These are phyloP conservation scores for Gobio gobio DNA, from an alignment of 2,113 vertebrate species.

Conservation along the genomic window DNA sequence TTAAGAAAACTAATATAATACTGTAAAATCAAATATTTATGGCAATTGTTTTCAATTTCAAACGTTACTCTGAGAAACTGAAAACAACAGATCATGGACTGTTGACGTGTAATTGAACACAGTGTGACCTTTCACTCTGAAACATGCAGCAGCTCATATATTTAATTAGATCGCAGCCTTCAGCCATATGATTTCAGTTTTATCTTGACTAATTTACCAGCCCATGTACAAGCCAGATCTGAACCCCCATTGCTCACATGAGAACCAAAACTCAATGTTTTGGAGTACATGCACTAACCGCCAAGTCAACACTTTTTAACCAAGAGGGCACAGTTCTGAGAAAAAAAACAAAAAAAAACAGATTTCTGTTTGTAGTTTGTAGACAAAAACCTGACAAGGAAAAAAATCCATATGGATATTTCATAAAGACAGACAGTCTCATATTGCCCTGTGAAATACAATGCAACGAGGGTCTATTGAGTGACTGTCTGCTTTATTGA, in stretches of 20 bases:
- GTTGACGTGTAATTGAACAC: not conserved
- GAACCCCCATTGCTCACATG: not conserved
- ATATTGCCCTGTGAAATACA: not conserved
- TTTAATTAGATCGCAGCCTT: not conserved
- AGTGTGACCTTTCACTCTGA: not conserved
- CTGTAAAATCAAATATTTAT: too few species aligned
- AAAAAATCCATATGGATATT: not conserved
- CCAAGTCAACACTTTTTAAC: not conserved
- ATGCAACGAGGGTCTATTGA: conserved; percentile 11
- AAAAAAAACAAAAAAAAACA: too few species aligned
- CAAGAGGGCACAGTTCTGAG: not conserved
- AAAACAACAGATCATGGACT: not conserved
- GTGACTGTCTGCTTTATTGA: conserved; percentile 11
- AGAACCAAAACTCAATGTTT: not conserved
- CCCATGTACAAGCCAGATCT: not conserved
- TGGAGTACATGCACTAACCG: too few species aligned
- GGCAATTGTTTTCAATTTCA: too few species aligned
- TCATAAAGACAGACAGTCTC: conserved; percentile 16
- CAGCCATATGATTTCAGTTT: not conserved
- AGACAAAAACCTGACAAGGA: not conserved
- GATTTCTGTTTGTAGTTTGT: too few species aligned
- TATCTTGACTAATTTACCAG: not conserved
- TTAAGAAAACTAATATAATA: too few species aligned
- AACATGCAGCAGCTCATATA: not conserved
- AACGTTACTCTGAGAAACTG: not conserved